Evolutionary conservation across 2,113 vertebrate genomes (phyloP).

Genomic region (Apodemus sylvaticus): DNA sequence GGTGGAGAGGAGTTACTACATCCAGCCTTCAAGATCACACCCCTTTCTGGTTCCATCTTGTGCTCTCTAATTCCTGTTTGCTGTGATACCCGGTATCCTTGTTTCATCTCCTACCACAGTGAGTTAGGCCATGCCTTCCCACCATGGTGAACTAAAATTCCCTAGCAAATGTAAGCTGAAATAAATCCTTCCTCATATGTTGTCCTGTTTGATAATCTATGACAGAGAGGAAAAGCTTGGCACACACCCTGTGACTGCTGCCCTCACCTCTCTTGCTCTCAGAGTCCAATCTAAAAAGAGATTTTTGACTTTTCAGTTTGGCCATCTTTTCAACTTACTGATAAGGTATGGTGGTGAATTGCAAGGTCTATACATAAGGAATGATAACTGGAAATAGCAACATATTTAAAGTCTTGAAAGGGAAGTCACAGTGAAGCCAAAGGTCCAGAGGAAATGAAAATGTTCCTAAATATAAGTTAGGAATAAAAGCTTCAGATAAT

Average conservation of each 20-base stretch:
- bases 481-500: background rate
- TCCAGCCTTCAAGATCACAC: no score
- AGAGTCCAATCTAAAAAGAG: background rate
- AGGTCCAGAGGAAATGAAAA: background rate
- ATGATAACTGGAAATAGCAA: background rate
- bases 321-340: background rate
- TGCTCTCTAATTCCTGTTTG: background rate
- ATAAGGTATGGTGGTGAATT: background rate
- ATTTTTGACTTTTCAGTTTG: background rate
- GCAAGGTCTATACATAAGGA: background rate
- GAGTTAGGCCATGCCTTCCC: background rate
- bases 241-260: no score
- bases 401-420: background rate
- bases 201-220: no score
- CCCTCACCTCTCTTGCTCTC: background rate
- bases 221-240: background rate
- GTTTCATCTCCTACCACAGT: background rate
- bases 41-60: background rate
- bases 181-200: background rate
- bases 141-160: background rate
- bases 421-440: background rate
- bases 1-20: background rate
- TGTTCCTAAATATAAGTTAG: background rate
- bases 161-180: background rate
- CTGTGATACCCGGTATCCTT: background rate